Conservation (phyloP, 1,140 invertebrate species). For the Cydia fagiglandana region DNA sequence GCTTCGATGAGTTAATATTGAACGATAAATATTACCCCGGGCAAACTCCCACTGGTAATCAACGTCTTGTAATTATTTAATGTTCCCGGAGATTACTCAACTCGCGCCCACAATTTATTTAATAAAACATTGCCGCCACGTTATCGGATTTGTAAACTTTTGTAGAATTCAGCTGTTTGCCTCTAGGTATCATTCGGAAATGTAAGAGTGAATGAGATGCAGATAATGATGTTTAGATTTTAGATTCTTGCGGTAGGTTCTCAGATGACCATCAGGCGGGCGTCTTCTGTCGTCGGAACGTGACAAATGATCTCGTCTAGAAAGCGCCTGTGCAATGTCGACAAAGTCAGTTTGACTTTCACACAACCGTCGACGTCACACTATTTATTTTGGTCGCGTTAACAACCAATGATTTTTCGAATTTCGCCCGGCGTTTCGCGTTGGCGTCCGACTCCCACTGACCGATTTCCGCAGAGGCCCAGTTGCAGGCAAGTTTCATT, state of each 20-base stretch:
- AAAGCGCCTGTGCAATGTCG: constrained; percentile 7
- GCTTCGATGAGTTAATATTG: constrained; percentile 14
- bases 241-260: no score
- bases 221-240: no score
- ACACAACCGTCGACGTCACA: constrained; percentile 16
- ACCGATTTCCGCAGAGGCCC: constrained; percentile 36
- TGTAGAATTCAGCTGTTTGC: not conserved
- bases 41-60: constrained; percentile 1
- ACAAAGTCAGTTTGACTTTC: constrained; percentile 19
- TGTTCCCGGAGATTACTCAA: constrained; percentile 17
- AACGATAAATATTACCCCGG: constrained; percentile 16
- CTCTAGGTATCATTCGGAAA: no score
- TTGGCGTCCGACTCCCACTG: constrained; percentile 34
- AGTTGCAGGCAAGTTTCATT: constrained; percentile 47
- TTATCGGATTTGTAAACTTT: constrained; percentile 21
- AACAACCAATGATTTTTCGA: constrained; percentile 32
- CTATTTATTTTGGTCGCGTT: constrained; percentile 38
- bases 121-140: not conserved
- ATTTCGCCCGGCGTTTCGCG: constrained; percentile 11
- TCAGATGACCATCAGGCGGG: not conserved
- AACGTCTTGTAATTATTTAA: constrained; percentile 25
- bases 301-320: constrained; percentile 15
- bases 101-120: constrained; percentile 10
- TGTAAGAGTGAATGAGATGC: no score
- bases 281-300: not conserved